Evolutionary conservation across 2,888 invertebrate species (phyloP).

Genomic region (Xylota sylvarum): DNA sequence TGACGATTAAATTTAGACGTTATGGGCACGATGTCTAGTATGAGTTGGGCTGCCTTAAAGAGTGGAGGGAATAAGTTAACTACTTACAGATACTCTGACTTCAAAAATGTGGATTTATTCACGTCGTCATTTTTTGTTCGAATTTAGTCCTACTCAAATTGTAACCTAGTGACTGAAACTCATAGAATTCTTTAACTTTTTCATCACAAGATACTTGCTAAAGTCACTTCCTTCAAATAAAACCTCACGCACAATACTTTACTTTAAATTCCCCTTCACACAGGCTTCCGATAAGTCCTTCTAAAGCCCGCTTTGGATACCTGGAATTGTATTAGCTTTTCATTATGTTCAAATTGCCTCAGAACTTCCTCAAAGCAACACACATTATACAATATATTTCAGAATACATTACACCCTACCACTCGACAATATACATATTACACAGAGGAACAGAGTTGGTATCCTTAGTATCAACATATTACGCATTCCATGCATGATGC

Average conservation of each 20-base stretch:
- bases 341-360: slow-evolving; percentile 7
- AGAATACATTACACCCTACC: neutral
- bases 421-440: neutral
- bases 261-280: neutral
- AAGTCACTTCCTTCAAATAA: neutral
- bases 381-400: neutral
- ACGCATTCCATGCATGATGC: slow-evolving; percentile 56
- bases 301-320: neutral
- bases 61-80: too few relatives aligned
- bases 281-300: neutral
- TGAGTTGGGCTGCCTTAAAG: too few relatives aligned
- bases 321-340: slow-evolving; percentile 20
- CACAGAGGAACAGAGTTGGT: neutral
- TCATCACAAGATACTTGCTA: too few relatives aligned
- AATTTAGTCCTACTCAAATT: too few relatives aligned
- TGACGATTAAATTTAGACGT: too few relatives aligned
- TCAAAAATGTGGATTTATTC: too few relatives aligned
- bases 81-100: too few relatives aligned
- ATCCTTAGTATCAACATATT: slow-evolving; percentile 32
- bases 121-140: too few relatives aligned
- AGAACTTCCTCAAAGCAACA: neutral
- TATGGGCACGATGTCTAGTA: too few relatives aligned
- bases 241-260: neutral
- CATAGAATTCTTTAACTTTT: too few relatives aligned
- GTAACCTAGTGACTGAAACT: too few relatives aligned